Conservation (phyloP, 2,888 invertebrate genomes). For the Microchrysa polita region DNA sequence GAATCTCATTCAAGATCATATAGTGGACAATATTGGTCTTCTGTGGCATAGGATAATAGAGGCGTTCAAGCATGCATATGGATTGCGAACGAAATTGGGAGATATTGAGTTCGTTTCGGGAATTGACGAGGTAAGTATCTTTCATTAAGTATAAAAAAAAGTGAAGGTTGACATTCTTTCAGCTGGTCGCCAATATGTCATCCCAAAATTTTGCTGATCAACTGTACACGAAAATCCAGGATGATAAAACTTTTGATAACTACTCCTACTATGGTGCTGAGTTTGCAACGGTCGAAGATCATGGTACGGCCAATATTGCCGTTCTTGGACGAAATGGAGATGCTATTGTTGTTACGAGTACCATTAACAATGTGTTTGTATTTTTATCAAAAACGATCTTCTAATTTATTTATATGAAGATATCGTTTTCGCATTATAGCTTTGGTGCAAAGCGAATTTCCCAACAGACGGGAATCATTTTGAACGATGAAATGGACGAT, state of each 20-base stretch:
- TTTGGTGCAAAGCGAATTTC: conserved; percentile 85
- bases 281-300: conserved; percentile 72
- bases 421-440: conserved; percentile 63
- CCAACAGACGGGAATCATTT: conserved; percentile 82
- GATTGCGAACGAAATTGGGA: conserved; percentile 83
- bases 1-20: conserved; percentile 74
- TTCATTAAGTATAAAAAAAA: neutral
- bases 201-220: conserved; percentile 70
- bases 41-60: conserved; percentile 86
- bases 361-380: conserved; percentile 72
- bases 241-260: conserved; percentile 71
- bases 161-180: neutral
- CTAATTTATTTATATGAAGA: no score
- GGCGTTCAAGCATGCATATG: conserved; percentile 92
- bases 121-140: neutral
- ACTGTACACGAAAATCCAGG: conserved; percentile 66
- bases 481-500: conserved; percentile 97
- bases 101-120: conserved; percentile 66
- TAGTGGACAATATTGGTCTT: conserved; percentile 52
- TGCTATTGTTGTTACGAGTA: conserved; percentile 89
- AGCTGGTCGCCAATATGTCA: conserved; percentile 67
- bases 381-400: neutral
- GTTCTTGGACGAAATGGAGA: conserved; percentile 87
- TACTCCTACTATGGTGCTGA: conserved; percentile 78
- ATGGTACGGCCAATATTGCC: conserved; percentile 90